phyloP scores from a whole-genome alignment of 2,113 vertebrate genomes.

The Glaucidium brasilianum region DNA sequence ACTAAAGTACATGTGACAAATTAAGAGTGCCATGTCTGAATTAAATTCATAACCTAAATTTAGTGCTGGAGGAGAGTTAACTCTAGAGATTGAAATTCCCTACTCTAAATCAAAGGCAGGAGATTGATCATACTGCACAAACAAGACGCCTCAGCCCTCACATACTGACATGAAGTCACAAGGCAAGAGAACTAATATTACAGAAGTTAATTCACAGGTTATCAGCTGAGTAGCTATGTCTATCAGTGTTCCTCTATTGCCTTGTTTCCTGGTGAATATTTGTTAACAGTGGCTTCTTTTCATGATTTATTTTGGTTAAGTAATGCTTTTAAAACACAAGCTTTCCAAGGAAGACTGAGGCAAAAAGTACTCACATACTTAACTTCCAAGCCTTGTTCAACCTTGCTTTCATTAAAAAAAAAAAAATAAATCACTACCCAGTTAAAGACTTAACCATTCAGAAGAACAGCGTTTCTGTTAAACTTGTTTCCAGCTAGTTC shows the following conservation, averaged over 20 bases:
- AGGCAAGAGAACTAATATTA: neutral
- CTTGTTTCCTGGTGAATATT: neutral
- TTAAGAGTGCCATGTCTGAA: neutral
- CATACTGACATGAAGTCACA: neutral
- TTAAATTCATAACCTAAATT: neutral
- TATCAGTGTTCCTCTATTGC: neutral
- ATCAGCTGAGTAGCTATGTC: neutral
- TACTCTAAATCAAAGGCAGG: neutral
- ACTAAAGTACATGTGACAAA: neutral
- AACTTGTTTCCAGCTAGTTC: neutral
- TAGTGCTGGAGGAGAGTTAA: neutral
- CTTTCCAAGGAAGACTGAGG: neutral
- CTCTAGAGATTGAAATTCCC: neutral
- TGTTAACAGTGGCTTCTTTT: neutral
- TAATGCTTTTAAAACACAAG: neutral
- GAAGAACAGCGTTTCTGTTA: neutral
- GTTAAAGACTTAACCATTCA: neutral
- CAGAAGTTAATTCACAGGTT: neutral
- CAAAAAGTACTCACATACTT: neutral
- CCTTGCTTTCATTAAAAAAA: neutral
- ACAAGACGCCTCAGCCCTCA: neutral
- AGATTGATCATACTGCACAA: neutral
- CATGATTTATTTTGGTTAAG: neutral
- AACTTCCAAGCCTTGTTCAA: neutral
- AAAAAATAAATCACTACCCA: neutral